Conservation (phyloP, 2,797 vertebrate species). For the Pipistrellus pygmaeus region DNA sequence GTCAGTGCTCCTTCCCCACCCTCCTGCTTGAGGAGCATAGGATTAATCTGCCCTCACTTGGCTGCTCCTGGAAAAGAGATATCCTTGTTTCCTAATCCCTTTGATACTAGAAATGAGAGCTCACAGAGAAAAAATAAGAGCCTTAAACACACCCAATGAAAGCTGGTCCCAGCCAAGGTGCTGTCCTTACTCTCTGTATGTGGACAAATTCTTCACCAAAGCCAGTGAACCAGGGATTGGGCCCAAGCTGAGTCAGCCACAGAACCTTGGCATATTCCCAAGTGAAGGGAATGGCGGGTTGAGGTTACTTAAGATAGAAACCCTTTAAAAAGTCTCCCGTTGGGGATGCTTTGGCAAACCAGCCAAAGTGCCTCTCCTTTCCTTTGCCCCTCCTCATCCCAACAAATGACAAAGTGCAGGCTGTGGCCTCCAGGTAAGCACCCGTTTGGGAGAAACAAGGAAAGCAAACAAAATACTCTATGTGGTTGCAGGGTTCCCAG, state of each 20-base stretch:
- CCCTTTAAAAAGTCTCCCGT: constrained; percentile 26
- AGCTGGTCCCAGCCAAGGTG: background rate
- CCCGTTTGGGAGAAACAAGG: constrained; percentile 80
- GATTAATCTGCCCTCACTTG: background rate
- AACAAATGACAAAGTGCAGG: constrained; percentile 67
- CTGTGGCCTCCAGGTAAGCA: constrained; percentile 74
- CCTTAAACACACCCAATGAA: constrained; percentile 2
- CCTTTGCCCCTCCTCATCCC: constrained; percentile 62
- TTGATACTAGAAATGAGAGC: constrained; percentile 43
- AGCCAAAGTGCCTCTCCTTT: constrained; percentile 60
- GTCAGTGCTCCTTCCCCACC: background rate
- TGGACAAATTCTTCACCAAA: background rate
- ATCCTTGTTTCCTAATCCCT: constrained; percentile 23
- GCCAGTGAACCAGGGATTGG: constrained; percentile 33
- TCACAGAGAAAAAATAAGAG: background rate
- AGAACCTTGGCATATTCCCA: constrained; percentile 48
- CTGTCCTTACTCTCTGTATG: background rate
- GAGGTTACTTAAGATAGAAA: constrained; percentile 68
- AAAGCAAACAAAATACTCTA: constrained; percentile 75
- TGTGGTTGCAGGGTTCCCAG: constrained; percentile 79
- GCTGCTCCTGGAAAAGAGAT: background rate
- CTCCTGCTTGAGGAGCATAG: background rate
- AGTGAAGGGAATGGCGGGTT: constrained; percentile 36
- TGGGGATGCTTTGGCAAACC: constrained; percentile 65
- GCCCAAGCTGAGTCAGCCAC: constrained; percentile 3